A percentile compares a stretch with the other conserved stretches of the same genome.
These are phyloP conservation scores for Euzetes globulus DNA, from an alignment of 2,888 invertebrate species.

Conservation along the genomic window DNA sequence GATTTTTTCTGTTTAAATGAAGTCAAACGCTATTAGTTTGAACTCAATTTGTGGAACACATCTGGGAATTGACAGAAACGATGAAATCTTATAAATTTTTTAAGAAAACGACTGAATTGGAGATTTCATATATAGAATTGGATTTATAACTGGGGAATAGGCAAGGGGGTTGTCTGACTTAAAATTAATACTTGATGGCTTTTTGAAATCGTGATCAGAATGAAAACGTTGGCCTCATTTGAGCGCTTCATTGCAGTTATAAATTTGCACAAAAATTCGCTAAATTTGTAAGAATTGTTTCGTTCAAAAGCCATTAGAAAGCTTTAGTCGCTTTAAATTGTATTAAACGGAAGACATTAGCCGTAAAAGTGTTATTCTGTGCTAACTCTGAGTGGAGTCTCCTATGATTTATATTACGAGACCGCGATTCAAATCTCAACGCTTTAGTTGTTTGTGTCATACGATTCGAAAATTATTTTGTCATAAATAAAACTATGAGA, in stretches of 20 bases:
- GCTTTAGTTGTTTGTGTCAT: not conserved
- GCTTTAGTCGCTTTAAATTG: too few relatives aligned
- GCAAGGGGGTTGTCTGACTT: too few relatives aligned
- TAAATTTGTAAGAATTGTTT: too few relatives aligned
- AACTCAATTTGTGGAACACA: not conserved
- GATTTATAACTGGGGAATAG: not conserved
- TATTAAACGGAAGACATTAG: not conserved
- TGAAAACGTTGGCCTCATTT: too few relatives aligned
- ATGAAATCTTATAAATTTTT: not conserved
- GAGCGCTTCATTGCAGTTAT: too few relatives aligned
- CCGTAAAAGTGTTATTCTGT: not conserved
- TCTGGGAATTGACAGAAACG: not conserved
- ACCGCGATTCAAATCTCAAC: not conserved
- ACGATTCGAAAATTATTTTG: not conserved
- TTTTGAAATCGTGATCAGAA: too few relatives aligned
- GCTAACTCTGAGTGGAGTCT: not conserved
- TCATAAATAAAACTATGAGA: not conserved
- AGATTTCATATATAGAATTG: not conserved
- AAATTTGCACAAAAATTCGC: too few relatives aligned
- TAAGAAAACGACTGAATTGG: not conserved
- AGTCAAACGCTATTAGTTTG: too few relatives aligned
- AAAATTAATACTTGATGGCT: too few relatives aligned
- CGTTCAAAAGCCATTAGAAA: too few relatives aligned
- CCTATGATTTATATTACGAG: not conserved
- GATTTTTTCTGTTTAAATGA: too few relatives aligned